Percentiles rank a stretch among this genome's conserved stretches.
phyloP scores from a whole-genome alignment of 2,113 vertebrate genomes.

The Potamarius usumacintae region DNA sequence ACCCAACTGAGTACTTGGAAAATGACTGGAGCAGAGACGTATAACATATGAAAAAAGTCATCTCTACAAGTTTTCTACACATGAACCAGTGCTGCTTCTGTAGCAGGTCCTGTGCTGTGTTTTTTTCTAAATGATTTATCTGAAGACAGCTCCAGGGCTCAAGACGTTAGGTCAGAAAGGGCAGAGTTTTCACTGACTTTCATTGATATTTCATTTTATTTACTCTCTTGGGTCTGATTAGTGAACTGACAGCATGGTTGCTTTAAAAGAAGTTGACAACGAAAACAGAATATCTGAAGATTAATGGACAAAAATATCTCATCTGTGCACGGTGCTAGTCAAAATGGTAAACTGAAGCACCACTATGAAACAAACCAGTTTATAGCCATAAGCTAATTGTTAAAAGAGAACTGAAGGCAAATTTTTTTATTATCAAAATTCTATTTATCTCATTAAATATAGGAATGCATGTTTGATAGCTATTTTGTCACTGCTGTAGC shows the following conservation, averaged over 20 bases:
- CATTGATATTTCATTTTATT: background rate
- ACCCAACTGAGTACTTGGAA: background rate
- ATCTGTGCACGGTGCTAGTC: background rate
- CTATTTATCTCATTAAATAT: too few species aligned
- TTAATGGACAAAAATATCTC: background rate
- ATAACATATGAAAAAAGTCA: background rate
- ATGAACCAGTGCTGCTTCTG: background rate
- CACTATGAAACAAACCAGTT: background rate
- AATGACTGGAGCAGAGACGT: background rate
- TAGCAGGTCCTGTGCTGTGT: background rate
- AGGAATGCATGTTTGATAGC: too few species aligned
- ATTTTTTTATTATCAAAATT: too few species aligned
- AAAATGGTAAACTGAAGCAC: background rate
- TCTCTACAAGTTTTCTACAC: background rate
- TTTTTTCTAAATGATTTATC: conserved; percentile 1
- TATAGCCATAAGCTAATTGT: background rate
- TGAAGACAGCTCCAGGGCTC: background rate
- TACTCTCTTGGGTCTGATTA: background rate
- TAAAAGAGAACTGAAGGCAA: too few species aligned
- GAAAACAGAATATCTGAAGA: background rate
- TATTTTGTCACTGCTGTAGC: too few species aligned
- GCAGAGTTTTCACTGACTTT: background rate
- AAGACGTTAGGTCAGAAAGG: background rate
- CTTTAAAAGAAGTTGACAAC: background rate
- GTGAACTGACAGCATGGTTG: background rate